Evolutionary conservation across 2,113 vertebrate genomes (phyloP).

Genomic region (Corvus hawaiiensis): DNA sequence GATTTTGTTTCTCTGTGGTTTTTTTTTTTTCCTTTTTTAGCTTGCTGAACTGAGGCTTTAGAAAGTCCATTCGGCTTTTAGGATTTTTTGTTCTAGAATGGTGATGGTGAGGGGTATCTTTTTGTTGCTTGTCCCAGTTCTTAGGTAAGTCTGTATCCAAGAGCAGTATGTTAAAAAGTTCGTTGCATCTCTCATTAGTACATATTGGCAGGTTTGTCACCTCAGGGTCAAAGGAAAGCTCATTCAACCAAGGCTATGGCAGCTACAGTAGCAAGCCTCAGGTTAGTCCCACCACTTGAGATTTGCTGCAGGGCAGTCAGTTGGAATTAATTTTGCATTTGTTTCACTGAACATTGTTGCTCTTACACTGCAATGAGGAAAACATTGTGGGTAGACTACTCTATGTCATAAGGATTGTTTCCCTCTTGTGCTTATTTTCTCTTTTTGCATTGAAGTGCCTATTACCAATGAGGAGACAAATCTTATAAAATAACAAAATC

Average conservation of each 20-base stretch:
- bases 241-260: not conserved
- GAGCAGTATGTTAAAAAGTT: not conserved
- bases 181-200: not conserved
- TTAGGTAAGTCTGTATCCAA: not conserved
- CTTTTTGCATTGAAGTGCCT: not conserved
- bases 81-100: not conserved
- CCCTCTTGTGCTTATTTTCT: not conserved
- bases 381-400: not conserved
- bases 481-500: not conserved
- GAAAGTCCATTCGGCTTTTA: not conserved
- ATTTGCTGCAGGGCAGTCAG: slow-evolving; percentile 1
- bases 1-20: not conserved
- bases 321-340: slow-evolving; percentile 33
- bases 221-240: slow-evolving; percentile 23
- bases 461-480: not conserved
- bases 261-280: not conserved
- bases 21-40: not conserved
- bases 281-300: slow-evolving; percentile 23
- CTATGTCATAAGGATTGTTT: not conserved
- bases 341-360: not conserved
- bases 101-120: not conserved
- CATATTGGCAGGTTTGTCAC: slow-evolving; percentile 30
- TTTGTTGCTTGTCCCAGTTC: not conserved
- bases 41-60: not conserved
- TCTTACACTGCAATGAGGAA: not conserved